Evolutionary conservation across 2,888 invertebrate species (phyloP), one percentile per base, ranked within the genome.

Genomic region (Chymomyza caudatula): DNA sequence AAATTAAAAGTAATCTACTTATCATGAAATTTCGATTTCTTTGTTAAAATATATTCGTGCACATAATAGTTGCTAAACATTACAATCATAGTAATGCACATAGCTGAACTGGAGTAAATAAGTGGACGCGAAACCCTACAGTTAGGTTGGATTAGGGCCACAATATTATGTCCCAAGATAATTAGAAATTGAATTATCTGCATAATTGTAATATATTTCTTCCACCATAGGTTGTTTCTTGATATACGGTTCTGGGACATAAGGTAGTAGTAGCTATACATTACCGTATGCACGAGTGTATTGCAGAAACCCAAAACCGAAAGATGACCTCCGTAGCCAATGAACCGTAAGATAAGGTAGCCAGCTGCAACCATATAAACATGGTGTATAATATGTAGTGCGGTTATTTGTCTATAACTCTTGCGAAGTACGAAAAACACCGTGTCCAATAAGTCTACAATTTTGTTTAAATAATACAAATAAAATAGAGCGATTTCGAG

Each of bases 211-310:
- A 96, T 93, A 81, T 95, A n/a, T n/a, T n/a, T n/a, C n/a, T n/a
- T n/a, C n/a, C n/a, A n/a, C n/a, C n/a, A n/a, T n/a, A n/a, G n/a
- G 60, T 93, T 94, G 61, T 93, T 91, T 81, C 94, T 94, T 86
- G 94, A 92, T 57, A 92, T 92, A 0, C 95, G 94, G 53, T 94
- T 92, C 63, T 94, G 91, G 0, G 95, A 94, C 0, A 95, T 92
- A 68, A 95, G 81, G 8, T 95, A 92, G 87, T 96, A 96, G 88
- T 96, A 95, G 0, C 91, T 90, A 87, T 96, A 96, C 96, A 96
- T 96, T 42, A 96, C 88, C 1, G 93, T 87, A 84, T 96, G 96
- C 0, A 96, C 95, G 70, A 94, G 93, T 0, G 92, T 91, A 87
- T 96, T 96, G 52, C 95, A 87, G 2, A 93, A 87, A 1, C 95